Evolutionary conservation across 2,113 vertebrate species (phyloP).

Genomic region (Mugil cephalus): DNA sequence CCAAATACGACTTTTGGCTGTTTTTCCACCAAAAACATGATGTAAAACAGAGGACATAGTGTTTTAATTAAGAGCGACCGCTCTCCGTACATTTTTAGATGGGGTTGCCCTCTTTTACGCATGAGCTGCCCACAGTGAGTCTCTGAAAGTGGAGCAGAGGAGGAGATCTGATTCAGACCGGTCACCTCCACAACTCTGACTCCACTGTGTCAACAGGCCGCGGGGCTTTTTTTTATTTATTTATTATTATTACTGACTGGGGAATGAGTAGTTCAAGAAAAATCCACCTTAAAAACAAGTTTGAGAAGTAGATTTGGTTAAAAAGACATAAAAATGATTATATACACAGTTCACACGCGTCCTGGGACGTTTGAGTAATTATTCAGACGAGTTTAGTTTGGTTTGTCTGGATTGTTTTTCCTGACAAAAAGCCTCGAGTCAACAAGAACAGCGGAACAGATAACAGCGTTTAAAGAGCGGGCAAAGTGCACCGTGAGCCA

Average conservation of each 20-base stretch:
- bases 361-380: no score
- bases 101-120: conserved; percentile 63
- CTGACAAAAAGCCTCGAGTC: conserved; percentile 41
- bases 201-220: conserved; percentile 27
- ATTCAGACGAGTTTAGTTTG: no score
- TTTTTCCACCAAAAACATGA: conserved; percentile 63
- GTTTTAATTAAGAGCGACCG: conserved; percentile 78
- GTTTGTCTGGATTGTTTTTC: no score
- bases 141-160: conserved; percentile 22
- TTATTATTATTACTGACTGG: neutral
- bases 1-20: conserved; percentile 69
- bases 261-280: conserved; percentile 18
- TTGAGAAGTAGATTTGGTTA: no score
- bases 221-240: no score
- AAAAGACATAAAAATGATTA: no score
- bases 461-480: conserved; percentile 61
- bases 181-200: conserved; percentile 24
- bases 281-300: neutral
- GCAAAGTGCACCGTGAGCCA: conserved; percentile 67
- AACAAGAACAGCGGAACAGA: conserved; percentile 58
- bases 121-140: conserved; percentile 48
- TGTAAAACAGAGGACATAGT: conserved; percentile 75
- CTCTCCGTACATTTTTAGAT: conserved; percentile 54
- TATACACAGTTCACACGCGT: no score
- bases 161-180: conserved; percentile 17